These are phyloP conservation scores for Dolichallabes microphthalmus DNA, from an alignment of 2,113 vertebrate species.

Conservation along the genomic window DNA sequence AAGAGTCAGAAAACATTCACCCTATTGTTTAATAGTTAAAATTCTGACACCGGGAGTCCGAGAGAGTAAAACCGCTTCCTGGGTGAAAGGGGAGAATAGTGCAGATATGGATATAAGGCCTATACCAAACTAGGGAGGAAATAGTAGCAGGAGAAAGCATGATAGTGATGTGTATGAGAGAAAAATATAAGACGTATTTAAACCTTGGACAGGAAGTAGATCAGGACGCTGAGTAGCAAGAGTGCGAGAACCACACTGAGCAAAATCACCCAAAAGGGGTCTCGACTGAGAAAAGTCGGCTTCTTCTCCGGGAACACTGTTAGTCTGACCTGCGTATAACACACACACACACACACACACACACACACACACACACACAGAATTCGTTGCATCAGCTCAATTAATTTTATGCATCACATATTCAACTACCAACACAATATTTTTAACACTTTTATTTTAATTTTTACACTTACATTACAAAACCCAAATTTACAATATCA, in stretches of 20 bases:
- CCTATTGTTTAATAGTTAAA: not conserved
- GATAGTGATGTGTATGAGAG: not conserved
- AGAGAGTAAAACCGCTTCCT: not conserved
- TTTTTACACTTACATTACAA: too few species aligned
- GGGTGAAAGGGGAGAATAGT: too few species aligned
- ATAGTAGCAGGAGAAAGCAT: not conserved
- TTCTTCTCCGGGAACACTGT: conserved; percentile 80
- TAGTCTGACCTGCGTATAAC: conserved; percentile 77
- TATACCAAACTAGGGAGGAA: not conserved
- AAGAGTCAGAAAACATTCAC: too few species aligned
- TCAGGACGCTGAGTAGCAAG: not conserved
- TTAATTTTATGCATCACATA: not conserved
- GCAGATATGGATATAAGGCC: too few species aligned
- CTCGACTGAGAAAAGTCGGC: conserved; percentile 48
- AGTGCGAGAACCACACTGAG: conserved; percentile 16
- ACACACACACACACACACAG: not conserved
- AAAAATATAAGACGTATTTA: not conserved
- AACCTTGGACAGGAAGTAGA: conserved; percentile 24
- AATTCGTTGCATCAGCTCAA: not conserved
- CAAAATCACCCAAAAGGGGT: conserved; percentile 60
- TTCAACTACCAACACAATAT: not conserved
- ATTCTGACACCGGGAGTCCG: not conserved
- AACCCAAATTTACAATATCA: too few species aligned
- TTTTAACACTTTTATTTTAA: not conserved
- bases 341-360: not conserved